Evolutionary conservation across 2,797 vertebrate genomes (phyloP).

Genomic region (Ataeniobius toweri): DNA sequence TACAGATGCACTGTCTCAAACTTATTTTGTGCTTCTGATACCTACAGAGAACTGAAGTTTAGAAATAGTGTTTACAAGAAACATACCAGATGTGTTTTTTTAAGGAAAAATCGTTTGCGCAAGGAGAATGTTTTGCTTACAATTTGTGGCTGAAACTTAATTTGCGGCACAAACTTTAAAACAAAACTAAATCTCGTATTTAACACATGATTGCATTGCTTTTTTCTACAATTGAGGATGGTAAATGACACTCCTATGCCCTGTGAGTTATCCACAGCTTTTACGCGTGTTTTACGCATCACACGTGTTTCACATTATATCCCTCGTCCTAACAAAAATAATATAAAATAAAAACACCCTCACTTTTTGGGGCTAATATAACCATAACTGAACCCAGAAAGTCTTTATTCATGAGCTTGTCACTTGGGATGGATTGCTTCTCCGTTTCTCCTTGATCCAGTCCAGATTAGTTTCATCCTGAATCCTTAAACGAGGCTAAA

Average conservation of each 20-base stretch:
- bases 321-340: background rate
- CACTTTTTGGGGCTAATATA: background rate
- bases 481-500: background rate
- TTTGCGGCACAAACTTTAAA: background rate
- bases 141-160: background rate
- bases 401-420: constrained; percentile 42
- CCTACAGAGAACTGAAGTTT: constrained; percentile 13
- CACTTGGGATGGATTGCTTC: constrained; percentile 29
- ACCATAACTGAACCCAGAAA: constrained; percentile 11
- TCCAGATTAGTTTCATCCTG: constrained; percentile 7
- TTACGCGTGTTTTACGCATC: constrained; percentile 49
- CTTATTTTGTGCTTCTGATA: constrained; percentile 55
- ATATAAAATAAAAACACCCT: background rate
- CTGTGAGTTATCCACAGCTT: constrained; percentile 25
- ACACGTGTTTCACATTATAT: background rate
- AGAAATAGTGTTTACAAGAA: background rate
- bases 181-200: background rate
- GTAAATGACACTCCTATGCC: constrained; percentile 24
- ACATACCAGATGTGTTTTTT: background rate
- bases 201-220: background rate
- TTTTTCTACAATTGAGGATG: background rate
- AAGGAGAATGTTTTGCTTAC: background rate
- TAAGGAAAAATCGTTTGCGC: background rate
- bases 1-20: constrained; percentile 55
- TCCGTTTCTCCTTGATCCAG: constrained; percentile 14